phyloP scores from a whole-genome alignment of 2,888 invertebrate species.

The Macrosoma leucophasiata region DNA sequence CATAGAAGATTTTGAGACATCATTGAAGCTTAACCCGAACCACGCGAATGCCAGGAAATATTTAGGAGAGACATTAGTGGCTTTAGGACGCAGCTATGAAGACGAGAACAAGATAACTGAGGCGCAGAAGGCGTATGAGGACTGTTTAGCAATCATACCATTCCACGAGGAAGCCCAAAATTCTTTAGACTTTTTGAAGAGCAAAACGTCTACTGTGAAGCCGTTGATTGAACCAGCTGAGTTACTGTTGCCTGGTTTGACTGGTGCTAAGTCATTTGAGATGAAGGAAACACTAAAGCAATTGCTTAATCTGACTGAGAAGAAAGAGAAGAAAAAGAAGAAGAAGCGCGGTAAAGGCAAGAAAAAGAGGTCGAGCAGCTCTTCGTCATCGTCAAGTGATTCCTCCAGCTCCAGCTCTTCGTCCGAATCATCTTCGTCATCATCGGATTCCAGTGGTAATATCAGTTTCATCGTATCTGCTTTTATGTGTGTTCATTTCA shows the following conservation, averaged over 20 bases:
- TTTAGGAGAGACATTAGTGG: conserved; percentile 94
- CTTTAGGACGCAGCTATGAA: conserved; percentile 90
- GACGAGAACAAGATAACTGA: conserved; percentile 90
- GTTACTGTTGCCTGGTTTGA: conserved; percentile 76
- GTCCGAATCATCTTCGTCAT: conserved; percentile 75
- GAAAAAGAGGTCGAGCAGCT: conserved; percentile 78
- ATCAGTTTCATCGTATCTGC: too few relatives aligned
- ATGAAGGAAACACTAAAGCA: conserved; percentile 81
- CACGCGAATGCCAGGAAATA: conserved; percentile 96
- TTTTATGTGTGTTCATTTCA: too few relatives aligned
- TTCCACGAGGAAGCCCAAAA: conserved; percentile 92
- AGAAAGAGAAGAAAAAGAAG: conserved; percentile 81
- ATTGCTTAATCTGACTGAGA: conserved; percentile 76
- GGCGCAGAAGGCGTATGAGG: conserved; percentile 89
- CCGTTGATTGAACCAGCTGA: conserved; percentile 80
- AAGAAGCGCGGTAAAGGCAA: conserved; percentile 80
- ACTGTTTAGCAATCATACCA: conserved; percentile 88
- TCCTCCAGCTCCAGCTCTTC: conserved; percentile 80
- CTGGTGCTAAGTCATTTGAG: conserved; percentile 73
- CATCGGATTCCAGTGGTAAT: conserved; percentile 72
- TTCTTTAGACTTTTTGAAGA: conserved; percentile 86
- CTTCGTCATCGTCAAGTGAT: conserved; percentile 81
- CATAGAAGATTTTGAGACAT: conserved; percentile 95
- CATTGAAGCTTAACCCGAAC: conserved; percentile 89
- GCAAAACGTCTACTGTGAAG: conserved; percentile 75